Base-by-base conservation (phyloP, 2,888 invertebrate genomes). In the Oligia latruncula region DNA sequence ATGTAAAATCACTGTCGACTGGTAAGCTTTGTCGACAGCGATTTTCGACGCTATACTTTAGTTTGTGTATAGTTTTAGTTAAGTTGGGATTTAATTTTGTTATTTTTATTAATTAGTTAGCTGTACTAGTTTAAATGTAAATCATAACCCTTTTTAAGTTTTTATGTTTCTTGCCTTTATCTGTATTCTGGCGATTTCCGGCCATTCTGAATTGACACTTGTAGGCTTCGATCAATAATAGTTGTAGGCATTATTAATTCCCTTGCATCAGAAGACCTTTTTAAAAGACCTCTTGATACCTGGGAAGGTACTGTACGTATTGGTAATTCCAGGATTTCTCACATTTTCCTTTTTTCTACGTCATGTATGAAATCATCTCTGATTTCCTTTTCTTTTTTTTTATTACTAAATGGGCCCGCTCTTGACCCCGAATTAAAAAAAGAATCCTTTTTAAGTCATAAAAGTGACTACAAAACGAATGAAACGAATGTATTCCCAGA, bases 401-500 rank as follows among this genome's bases (percentile, higher is more conserved):
- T 29, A 29, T 29, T 29, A 29, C 29, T 29, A 29, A 29, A 29
- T 29, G 29, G 29, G 29, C 29, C 29, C 29, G 29, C 29, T 29
- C 29, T 29, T 29, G 29, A 29, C 29, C 29, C 29, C 29, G 29
- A 29, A 29, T 29, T 29, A 29, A 29, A 29, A 29, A 29, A 29
- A 29, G 1, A 1, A 29, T 29, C 9, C 9, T 13, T 52, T 35
- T 60, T n/a, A 13, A 4, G 13, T 5, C 13, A 1, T n/a, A 13
- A n/a, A 9, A 58, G 58, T 58, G 23, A 58, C 58, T 58, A 23
- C 52, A 6, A 20, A 58, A 60, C 0, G 29, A 29, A 29, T 29
- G 29, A 29, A 29, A 29, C 29, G 1, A 60, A 17, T 62, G 29
- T 62, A 17, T 67, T 43, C n/a, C 6, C 78, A 78, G 78, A 78